Percentiles rank a stretch among this genome's conserved stretches.
phyloP scores from a whole-genome alignment of 2,113 vertebrate species.

The Prunella himalayana region DNA sequence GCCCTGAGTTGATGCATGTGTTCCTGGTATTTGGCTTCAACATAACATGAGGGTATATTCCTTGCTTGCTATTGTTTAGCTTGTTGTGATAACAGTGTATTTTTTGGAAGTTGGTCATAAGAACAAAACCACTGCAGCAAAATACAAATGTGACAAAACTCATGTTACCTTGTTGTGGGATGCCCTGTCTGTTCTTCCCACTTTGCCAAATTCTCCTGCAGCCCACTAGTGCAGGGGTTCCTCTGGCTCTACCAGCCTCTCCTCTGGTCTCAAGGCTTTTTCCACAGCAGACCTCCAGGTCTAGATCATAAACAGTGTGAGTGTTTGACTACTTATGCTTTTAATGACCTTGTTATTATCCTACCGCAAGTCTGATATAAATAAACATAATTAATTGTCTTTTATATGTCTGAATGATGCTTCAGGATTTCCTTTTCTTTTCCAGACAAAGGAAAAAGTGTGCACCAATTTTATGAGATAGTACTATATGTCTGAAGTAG shows the following conservation, averaged over 20 bases:
- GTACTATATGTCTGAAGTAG: not conserved
- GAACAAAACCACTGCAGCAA: not conserved
- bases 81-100: not conserved
- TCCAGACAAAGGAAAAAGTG: not conserved
- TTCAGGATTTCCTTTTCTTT: not conserved
- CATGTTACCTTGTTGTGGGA: not conserved
- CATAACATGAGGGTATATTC: not conserved
- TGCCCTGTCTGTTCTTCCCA: not conserved
- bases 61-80: not conserved
- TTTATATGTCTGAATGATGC: not conserved
- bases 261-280: not conserved
- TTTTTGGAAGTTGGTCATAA: rapidly evolving
- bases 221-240: rapidly evolving
- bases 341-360: not conserved
- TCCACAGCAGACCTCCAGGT: not conserved
- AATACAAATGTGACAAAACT: not conserved
- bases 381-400: not conserved
- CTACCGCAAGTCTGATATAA: not conserved
- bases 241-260: not conserved
- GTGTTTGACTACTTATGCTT: not conserved
- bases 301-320: rapidly evolving
- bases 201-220: not conserved
- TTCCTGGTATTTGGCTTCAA: not conserved
- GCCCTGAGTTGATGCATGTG: not conserved
- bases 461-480: not conserved